Base-by-base conservation (phyloP, 2,888 invertebrate genomes). In the Fragum whitleyi region DNA sequence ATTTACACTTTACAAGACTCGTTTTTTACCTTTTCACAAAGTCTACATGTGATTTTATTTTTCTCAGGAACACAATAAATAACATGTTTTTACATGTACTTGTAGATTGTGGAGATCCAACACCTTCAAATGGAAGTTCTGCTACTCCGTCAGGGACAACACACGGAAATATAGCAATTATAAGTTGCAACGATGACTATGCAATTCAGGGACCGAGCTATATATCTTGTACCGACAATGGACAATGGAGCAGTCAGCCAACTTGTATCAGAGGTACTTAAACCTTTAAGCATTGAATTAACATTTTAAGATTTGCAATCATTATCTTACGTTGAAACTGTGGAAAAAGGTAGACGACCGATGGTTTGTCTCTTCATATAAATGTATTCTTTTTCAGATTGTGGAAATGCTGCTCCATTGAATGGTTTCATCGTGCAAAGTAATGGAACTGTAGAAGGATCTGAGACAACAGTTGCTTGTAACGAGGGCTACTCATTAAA, bases 381-480 rank as follows among this genome's bases (percentile, higher is more conserved):
- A 47, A 9, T 47, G n/a, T 16, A 47, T 14, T 11, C 36, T 42
- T 1, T 39, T 39, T n/a, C 65, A 76, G 76, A 76, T 28, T 76
- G 76, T 62, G 71, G 55, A 11, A 51, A 62, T 47, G 70, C 76
- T 21, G n/a, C 53, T 0, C 76, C 65, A 23, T 23, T 6, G 0
- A 70, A 76, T 65, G 76, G 76, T 21, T 16, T 26, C 23, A 32
- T 62, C 0, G 70, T 61, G 23, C 61, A 21, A 19, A 29, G 61
- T n/a, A 68, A 55, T 3, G 62, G 70, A 9, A 76, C 76, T 1
- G 26, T 26, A 3, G 16, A 51, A 16, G 70, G 42, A 1, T 19
- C 23, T n/a, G 32, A 51, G n/a, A 70, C 62, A n/a, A 51, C 70
- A 0, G 32, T 76, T 2, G 51, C 47, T n/a, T 76, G 76, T 71